These are phyloP conservation scores for Oscheius onirici DNA, from an alignment of 2,888 invertebrate species.

Conservation along the genomic window DNA sequence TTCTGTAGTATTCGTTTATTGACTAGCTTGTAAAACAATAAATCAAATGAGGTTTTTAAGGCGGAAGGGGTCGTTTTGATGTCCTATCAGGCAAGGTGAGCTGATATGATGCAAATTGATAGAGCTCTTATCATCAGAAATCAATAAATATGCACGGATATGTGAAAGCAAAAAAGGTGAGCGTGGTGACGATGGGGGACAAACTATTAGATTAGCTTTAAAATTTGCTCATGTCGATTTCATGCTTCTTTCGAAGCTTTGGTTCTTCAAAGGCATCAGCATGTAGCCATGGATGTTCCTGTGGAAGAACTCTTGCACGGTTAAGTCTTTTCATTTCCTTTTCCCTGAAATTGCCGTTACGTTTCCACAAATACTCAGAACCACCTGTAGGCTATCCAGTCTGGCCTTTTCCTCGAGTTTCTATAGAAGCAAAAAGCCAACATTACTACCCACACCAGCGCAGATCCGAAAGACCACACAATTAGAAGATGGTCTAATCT, in stretches of 20 bases:
- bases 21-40: neutral
- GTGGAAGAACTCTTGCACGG: slow-evolving; percentile 40
- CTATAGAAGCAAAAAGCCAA: slow-evolving; percentile 43
- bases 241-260: slow-evolving; percentile 38
- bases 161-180: slow-evolving; percentile 14
- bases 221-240: slow-evolving; percentile 39
- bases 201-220: neutral
- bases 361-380: too few relatives aligned
- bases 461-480: slow-evolving; percentile 53
- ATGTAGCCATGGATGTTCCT: slow-evolving; percentile 55
- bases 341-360: slow-evolving; percentile 39
- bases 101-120: slow-evolving; percentile 29
- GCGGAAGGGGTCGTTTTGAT: neutral
- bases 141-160: slow-evolving; percentile 28
- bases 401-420: slow-evolving; percentile 39
- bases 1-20: slow-evolving; percentile 1
- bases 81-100: slow-evolving; percentile 18
- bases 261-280: slow-evolving; percentile 56
- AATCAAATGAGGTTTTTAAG: neutral
- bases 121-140: slow-evolving; percentile 6
- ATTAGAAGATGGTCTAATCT: slow-evolving; percentile 51
- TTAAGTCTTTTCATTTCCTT: slow-evolving; percentile 37
- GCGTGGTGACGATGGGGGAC: neutral
- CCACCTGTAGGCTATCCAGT: slow-evolving; percentile 48
- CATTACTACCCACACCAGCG: slow-evolving; percentile 50